Evolutionary conservation across 2,797 vertebrate species (phyloP).

Genomic region (Meriones psammophilus): DNA sequence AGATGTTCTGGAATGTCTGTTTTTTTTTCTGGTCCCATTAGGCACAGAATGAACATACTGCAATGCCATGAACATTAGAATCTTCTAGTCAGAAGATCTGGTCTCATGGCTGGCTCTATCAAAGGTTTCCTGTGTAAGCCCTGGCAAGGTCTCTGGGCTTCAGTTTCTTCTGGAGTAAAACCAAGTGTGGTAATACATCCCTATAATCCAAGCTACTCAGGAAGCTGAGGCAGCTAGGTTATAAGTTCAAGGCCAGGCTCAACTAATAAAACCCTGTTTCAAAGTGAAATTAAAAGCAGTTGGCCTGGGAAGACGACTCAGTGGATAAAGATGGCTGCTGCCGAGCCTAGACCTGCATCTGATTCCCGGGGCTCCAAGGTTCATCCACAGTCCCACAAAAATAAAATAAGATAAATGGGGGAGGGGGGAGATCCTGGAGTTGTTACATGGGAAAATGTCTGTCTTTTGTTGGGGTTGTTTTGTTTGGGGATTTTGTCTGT

Average conservation of each 20-base stretch:
- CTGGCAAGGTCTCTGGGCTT: background rate
- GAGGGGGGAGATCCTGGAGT: background rate
- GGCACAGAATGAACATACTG: background rate
- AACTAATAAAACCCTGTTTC: background rate
- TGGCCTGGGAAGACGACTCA: too few relatives aligned
- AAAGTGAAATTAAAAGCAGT: background rate
- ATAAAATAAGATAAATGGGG: background rate
- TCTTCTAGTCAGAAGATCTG: conserved; percentile 21
- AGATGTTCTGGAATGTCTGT: conserved; percentile 51
- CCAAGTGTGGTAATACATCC: too few relatives aligned
- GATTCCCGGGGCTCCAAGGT: background rate
- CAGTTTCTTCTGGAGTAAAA: background rate
- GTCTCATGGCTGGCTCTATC: background rate
- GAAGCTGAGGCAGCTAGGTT: background rate
- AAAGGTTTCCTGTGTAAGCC: background rate
- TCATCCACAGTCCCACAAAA: background rate
- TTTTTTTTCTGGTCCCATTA: background rate
- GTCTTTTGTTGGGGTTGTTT: background rate
- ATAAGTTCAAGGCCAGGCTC: background rate
- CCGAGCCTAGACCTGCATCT: background rate
- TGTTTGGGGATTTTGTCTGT: background rate
- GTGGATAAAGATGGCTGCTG: background rate
- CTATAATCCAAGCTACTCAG: background rate
- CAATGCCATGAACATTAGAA: background rate
- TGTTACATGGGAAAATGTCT: background rate